These are phyloP conservation scores for Amblyjoppa proteus DNA, from an alignment of 2,888 invertebrate species.

Conservation along the genomic window DNA sequence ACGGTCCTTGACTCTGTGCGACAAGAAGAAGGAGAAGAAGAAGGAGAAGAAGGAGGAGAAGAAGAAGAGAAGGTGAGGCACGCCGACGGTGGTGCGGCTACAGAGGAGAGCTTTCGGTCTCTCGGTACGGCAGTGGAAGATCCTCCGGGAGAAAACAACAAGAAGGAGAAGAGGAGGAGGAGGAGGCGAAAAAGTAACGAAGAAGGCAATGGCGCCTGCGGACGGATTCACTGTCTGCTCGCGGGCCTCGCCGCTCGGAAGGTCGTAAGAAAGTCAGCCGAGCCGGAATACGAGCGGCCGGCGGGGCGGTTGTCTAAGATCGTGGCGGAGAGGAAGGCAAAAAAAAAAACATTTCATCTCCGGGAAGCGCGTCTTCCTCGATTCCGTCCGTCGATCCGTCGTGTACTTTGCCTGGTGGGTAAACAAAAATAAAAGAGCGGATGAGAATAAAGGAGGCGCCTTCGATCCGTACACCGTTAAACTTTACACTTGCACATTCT, in stretches of 20 bases:
- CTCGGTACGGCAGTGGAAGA: slow-evolving; percentile 60
- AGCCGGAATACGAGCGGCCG: slow-evolving; percentile 47
- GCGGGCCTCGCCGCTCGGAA: slow-evolving; percentile 64
- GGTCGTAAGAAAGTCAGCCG: slow-evolving; percentile 56
- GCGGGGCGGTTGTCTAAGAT: slow-evolving; percentile 9
- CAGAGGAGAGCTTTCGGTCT: slow-evolving; percentile 43
- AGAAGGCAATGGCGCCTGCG: slow-evolving; percentile 69
- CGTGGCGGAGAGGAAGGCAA: slow-evolving; percentile 20
- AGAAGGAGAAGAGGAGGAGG: slow-evolving; percentile 51
- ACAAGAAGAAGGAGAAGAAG: slow-evolving; percentile 66
- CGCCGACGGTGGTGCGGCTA: slow-evolving; percentile 58
- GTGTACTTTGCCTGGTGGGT: background rate
- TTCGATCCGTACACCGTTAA: no score
- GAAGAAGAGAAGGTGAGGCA: slow-evolving; percentile 66
- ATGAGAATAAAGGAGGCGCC: background rate
- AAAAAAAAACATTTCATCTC: slow-evolving; percentile 25
- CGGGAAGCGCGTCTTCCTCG: slow-evolving; percentile 15
- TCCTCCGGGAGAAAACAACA: slow-evolving; percentile 58
- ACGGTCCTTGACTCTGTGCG: slow-evolving; percentile 84
- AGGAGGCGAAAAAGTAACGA: slow-evolving; percentile 66
- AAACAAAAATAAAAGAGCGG: background rate
- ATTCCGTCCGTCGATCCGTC: background rate
- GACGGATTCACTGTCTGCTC: slow-evolving; percentile 45
- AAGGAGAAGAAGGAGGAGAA: slow-evolving; percentile 63
- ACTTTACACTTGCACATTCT: no score